phyloP scores from a whole-genome alignment of 1,140 invertebrate genomes.

The Anthonomus grandis region DNA sequence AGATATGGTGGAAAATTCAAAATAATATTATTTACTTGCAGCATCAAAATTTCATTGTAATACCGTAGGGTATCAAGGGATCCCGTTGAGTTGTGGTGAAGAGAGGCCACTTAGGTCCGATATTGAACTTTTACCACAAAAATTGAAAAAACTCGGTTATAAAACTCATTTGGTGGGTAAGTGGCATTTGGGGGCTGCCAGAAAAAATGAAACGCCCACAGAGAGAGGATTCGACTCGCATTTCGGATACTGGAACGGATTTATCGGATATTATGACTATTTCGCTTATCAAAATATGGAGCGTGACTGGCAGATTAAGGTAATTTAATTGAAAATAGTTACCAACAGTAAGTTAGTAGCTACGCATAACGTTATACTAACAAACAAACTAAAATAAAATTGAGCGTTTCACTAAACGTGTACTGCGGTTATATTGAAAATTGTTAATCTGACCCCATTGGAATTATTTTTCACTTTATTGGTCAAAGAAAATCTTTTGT shows the following conservation, averaged over 20 bases:
- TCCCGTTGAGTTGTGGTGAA: conserved; percentile 55
- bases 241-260: conserved; percentile 64
- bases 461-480: no score
- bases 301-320: conserved; percentile 2
- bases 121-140: conserved; percentile 64
- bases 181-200: conserved; percentile 71
- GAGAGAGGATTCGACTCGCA: conserved; percentile 62
- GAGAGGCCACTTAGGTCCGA: conserved; percentile 57
- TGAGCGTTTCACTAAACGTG: no score
- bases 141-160: conserved; percentile 74
- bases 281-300: conserved; percentile 13
- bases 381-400: no score
- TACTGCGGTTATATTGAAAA: no score
- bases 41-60: no score
- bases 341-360: background rate
- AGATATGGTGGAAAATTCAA: conserved; percentile 58
- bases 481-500: no score
- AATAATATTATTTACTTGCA: no score
- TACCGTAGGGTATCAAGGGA: conserved; percentile 59
- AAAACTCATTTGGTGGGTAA: conserved; percentile 84
- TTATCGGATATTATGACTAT: conserved; percentile 61
- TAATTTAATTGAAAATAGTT: conserved; percentile 4
- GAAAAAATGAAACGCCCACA: conserved; percentile 51
- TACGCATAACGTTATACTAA: no score
- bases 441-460: no score